Conservation (phyloP, 2,888 invertebrate genomes). For the Tromatobia lineatoria region DNA sequence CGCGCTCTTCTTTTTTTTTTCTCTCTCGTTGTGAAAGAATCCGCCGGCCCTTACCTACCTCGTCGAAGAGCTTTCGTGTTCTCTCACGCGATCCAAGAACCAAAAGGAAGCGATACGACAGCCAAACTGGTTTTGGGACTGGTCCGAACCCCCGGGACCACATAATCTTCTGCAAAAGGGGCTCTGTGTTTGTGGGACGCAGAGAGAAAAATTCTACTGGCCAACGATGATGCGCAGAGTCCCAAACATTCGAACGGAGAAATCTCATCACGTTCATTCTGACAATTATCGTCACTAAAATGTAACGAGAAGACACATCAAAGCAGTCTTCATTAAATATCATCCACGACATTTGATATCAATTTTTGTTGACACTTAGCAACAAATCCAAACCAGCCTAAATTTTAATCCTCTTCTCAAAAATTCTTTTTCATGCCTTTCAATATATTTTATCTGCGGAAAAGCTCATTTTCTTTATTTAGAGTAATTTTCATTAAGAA, state of each 20-base stretch:
- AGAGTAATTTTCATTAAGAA: too few relatives aligned
- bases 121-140: constrained; percentile 69
- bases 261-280: constrained; percentile 5
- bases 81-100: constrained; percentile 65
- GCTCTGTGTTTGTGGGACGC: constrained; percentile 65
- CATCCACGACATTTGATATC: neutral
- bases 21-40: constrained; percentile 47
- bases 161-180: constrained; percentile 59
- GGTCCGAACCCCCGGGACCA: constrained; percentile 47
- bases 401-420: too few relatives aligned
- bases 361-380: neutral
- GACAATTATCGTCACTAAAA: neutral
- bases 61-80: constrained; percentile 62
- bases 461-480: too few relatives aligned
- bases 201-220: constrained; percentile 48
- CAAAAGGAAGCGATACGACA: constrained; percentile 38
- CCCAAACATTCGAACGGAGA: neutral
- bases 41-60: constrained; percentile 67
- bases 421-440: too few relatives aligned
- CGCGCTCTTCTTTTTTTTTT: constrained; percentile 2
- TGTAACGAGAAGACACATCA: neutral
- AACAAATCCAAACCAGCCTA: too few relatives aligned
- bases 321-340: neutral
- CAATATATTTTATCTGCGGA: too few relatives aligned
- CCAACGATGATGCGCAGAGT: constrained; percentile 8